Percentiles rank a stretch among this genome's conserved stretches.
Conservation (phyloP, 1,140 invertebrate species). For the Oscheius sp. region DNA sequence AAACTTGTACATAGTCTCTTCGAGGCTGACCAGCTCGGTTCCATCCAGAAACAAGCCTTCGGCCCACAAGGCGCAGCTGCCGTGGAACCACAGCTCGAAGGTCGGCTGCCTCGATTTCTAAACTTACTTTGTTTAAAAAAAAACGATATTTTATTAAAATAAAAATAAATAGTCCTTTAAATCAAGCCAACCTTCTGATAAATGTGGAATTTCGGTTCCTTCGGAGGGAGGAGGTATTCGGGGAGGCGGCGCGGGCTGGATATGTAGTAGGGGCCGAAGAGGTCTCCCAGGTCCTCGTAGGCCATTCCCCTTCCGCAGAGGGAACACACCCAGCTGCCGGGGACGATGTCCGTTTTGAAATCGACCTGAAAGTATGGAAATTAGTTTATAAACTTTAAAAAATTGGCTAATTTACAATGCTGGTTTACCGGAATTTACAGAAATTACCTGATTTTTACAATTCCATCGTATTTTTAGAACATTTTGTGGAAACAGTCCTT, state of each 20-base stretch:
- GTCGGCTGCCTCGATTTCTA: background rate
- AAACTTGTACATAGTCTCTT: background rate
- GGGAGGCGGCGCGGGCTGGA: background rate
- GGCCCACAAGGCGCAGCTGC: background rate
- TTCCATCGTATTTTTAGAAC: no score
- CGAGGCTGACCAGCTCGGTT: background rate
- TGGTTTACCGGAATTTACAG: no score
- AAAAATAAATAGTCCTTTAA: background rate
- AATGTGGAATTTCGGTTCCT: background rate
- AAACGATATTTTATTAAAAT: no score
- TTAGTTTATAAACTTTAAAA: no score
- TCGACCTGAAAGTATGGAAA: background rate
- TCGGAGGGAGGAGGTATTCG: background rate
- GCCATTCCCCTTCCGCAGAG: background rate
- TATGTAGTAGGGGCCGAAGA: slow-evolving; percentile 1
- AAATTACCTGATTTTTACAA: no score
- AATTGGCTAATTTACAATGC: no score
- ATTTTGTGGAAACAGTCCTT: no score
- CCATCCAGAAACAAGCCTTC: background rate
- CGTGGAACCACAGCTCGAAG: background rate
- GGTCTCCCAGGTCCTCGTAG: background rate
- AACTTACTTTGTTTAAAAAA: background rate
- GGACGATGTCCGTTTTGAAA: background rate
- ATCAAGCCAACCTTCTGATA: background rate
- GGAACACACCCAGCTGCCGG: background rate